Base-by-base conservation (phyloP, 2,888 invertebrate species). In the Coelinius sp. region DNA sequence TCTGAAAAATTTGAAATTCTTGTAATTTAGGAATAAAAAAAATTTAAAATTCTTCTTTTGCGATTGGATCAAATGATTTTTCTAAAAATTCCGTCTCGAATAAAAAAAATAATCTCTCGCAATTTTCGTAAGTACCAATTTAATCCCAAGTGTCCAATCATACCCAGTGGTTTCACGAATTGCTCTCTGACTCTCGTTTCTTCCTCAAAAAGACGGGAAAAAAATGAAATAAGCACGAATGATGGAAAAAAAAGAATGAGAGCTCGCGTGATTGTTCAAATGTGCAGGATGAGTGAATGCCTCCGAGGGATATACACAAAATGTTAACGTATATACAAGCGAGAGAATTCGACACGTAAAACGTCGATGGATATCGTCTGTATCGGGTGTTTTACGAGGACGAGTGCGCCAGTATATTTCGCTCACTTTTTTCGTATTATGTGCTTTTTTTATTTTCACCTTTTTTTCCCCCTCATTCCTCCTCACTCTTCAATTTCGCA, bases 261-360 rank as follows among this genome's bases (percentile, higher is more conserved):
- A 63, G 41, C 63, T 63, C 63, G 63, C 63, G 63, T 63, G 63
- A 63, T 63, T 63, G 63, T 63, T 63, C 63, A 4, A 63, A 38
- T 63, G 63, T 63, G 38, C 63, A 63, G 22, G 63, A 41, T 22
- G 63, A 63, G 63, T 63, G 63, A 63, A 63, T 38, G 63, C 41
- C 63, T 41, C 24, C 14, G 22, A 41, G 63, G 41, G 41, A 10
- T 41, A 22, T 53, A 59, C 31, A 59, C 59, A 59, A 35, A 27
- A 63, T 38, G 63, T 63, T 38, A 63, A 63, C 38, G 41, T 63
- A 20, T 22, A 44, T 63, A 41, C 41, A 41, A 22, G 4, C 35
- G 41, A 38, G 41, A 41, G 63, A 24, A 14, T 63, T 63, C 24
- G 24, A 63, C 63, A 63, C 63, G 41, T 63, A 63, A n/a, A 63